A percentile compares a stretch with the other conserved stretches of the same genome.
These are phyloP conservation scores for Mobula hypostoma DNA, from an alignment of 2,113 vertebrate genomes.

Conservation along the genomic window DNA sequence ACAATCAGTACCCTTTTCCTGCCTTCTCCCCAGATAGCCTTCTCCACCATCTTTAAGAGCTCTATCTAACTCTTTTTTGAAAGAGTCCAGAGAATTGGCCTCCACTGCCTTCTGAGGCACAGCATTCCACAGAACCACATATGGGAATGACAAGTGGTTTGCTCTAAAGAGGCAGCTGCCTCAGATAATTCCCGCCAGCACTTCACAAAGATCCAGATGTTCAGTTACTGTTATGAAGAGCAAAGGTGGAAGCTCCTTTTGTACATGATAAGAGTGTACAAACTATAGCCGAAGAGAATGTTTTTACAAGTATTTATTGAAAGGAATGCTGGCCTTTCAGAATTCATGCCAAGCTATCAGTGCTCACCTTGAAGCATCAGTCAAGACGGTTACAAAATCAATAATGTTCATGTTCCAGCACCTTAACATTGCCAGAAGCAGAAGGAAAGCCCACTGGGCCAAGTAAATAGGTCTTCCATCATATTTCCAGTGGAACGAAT, in stretches of 20 bases:
- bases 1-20: too few species aligned
- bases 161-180: neutral
- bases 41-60: too few species aligned
- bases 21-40: neutral
- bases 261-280: neutral
- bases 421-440: neutral
- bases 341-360: neutral
- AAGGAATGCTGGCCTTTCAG: neutral
- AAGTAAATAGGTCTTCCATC: neutral
- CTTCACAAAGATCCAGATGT: neutral
- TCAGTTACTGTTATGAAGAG: neutral
- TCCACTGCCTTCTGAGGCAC: too few species aligned
- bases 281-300: neutral
- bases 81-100: too few species aligned
- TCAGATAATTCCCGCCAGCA: neutral
- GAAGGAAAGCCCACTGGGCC: neutral
- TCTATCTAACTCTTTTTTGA: too few species aligned
- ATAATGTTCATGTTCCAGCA: neutral
- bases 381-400: neutral
- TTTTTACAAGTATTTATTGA: neutral
- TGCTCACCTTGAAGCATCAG: neutral
- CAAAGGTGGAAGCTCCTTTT: neutral
- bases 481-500: neutral
- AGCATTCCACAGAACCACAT: too few species aligned
- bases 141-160: neutral